Conservation (phyloP, 2,888 invertebrate species). For the Liopterus haemorrhoidalis region DNA sequence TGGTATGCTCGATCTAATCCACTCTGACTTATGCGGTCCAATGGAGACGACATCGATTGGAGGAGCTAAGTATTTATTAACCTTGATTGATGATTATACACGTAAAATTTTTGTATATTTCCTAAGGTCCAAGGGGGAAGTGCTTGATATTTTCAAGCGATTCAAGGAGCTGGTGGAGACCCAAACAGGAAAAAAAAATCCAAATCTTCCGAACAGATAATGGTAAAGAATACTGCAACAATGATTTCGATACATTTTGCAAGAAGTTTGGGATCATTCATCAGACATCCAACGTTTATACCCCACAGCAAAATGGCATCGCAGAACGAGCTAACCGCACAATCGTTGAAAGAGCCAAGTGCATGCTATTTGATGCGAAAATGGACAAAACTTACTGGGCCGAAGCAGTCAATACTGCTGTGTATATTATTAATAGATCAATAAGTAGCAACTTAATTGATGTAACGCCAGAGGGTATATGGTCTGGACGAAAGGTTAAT, state of each 20-base stretch:
- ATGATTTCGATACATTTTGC: slow-evolving; percentile 25
- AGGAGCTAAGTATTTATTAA: slow-evolving; percentile 38
- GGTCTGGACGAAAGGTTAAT: slow-evolving; percentile 36
- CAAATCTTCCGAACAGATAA: slow-evolving; percentile 31
- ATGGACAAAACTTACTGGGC: slow-evolving; percentile 31
- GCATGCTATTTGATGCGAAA: slow-evolving; percentile 31
- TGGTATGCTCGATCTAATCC: slow-evolving; percentile 36
- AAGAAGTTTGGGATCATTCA: slow-evolving; percentile 34
- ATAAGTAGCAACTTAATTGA: background rate
- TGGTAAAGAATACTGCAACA: slow-evolving; percentile 28
- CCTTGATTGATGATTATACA: slow-evolving; percentile 38
- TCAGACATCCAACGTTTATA: slow-evolving; percentile 35
- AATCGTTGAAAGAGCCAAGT: slow-evolving; percentile 31
- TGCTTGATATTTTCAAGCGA: slow-evolving; percentile 28
- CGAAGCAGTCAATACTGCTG: slow-evolving; percentile 27
- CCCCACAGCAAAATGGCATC: slow-evolving; percentile 38
- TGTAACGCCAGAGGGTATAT: slow-evolving; percentile 36
- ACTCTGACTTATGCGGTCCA: slow-evolving; percentile 39
- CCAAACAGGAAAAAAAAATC: slow-evolving; percentile 27
- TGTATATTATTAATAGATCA: background rate
- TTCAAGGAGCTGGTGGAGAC: slow-evolving; percentile 33
- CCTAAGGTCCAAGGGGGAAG: slow-evolving; percentile 37
- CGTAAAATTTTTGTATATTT: slow-evolving; percentile 33
- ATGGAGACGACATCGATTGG: slow-evolving; percentile 36
- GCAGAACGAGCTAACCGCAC: slow-evolving; percentile 34